A percentile compares a stretch with the other conserved stretches of the same genome.
Evolutionary conservation across 2,797 vertebrate species (phyloP).

Genomic region (Amazona ochrocephala): DNA sequence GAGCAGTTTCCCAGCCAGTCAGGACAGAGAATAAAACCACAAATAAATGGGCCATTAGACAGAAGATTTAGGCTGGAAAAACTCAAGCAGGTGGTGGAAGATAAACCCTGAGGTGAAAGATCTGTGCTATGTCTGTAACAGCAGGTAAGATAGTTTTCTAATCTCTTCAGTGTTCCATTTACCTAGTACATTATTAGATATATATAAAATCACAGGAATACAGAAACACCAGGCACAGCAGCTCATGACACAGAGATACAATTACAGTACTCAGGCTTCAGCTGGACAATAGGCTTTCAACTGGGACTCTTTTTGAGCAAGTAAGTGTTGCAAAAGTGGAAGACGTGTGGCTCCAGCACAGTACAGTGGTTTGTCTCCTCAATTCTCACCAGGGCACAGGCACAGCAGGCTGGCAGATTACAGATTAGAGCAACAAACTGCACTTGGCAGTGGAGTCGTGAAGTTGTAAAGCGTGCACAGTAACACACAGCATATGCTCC

Average conservation of each 20-base stretch:
- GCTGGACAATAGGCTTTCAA: background rate
- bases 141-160: background rate
- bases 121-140: background rate
- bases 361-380: background rate
- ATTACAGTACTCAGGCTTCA: background rate
- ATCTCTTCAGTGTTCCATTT: fast-evolving
- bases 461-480: fast-evolving
- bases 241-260: fast-evolving
- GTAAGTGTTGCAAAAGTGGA: background rate
- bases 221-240: background rate
- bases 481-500: fast-evolving
- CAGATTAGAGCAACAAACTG: background rate
- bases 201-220: background rate
- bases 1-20: background rate
- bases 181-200: background rate
- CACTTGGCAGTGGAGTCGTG: background rate
- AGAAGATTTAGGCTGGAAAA: background rate
- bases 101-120: background rate
- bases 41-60: background rate
- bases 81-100: background rate
- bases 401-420: background rate
- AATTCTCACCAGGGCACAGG: background rate
- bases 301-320: background rate
- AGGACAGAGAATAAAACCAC: background rate
- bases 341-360: background rate